Conservation (phyloP, 1,140 invertebrate species). For the Yoshiicerus persimilis region DNA sequence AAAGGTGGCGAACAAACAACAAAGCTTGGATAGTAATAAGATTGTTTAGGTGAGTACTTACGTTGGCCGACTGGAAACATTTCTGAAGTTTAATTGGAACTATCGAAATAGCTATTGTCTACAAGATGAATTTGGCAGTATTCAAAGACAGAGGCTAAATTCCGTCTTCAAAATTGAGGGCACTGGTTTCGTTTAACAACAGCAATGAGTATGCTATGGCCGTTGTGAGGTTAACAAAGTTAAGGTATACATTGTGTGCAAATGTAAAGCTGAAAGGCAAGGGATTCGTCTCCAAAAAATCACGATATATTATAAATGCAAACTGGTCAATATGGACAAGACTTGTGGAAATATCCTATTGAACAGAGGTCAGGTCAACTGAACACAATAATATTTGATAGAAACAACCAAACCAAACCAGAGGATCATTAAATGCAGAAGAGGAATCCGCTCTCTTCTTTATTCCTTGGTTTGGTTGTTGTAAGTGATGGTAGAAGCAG, state of each 20-base stretch:
- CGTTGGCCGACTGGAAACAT: constrained; percentile 63
- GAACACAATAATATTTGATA: constrained; percentile 14
- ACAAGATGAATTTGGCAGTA: constrained; percentile 1
- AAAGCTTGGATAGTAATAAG: background rate
- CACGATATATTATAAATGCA: background rate
- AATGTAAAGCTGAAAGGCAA: constrained; percentile 3
- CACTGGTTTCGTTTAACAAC: background rate
- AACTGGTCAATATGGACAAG: background rate
- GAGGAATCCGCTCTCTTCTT: constrained; percentile 11
- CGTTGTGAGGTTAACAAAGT: background rate
- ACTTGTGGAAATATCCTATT: background rate
- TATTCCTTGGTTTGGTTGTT: constrained; percentile 17
- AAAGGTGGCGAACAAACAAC: background rate
- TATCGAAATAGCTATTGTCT: background rate
- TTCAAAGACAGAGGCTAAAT: background rate
- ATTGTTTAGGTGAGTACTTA: constrained; percentile 53
- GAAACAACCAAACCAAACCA: constrained; percentile 31
- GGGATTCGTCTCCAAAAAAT: background rate
- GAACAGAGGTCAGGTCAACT: constrained; percentile 12
- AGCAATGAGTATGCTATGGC: constrained; percentile 1
- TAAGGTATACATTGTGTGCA: constrained; percentile 2
- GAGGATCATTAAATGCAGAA: constrained; percentile 11
- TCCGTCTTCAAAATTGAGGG: constrained; percentile 8
- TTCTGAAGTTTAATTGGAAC: background rate
- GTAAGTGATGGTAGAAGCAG: background rate